Evolutionary conservation across 2,113 vertebrate genomes (phyloP).

Genomic region (Rattus norvegicus): GRCr8 NC_086038.1:33933001-33933500

Average conservation of each 20-base stretch:
- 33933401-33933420: conserved; percentile 32
- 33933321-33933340: neutral
- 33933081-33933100: neutral
- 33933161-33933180: conserved; percentile 1
- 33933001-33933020: too few relatives aligned
- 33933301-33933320: neutral
- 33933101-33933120: neutral
- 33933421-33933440: neutral
- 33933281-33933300: conserved; percentile 7
- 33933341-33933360: conserved; percentile 22
- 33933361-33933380: conserved; percentile 52
- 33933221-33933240: neutral
- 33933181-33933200: neutral
- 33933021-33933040: too few relatives aligned
- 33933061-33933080: conserved; percentile 19
- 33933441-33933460: conserved; percentile 32
- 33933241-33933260: neutral
- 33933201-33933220: conserved; percentile 24
- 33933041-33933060: neutral
- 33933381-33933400: conserved; percentile 32
- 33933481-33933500: conserved; percentile 23
- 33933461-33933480: conserved; percentile 32
- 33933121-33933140: conserved; percentile 5
- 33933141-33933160: conserved; percentile 27
- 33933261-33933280: conserved; percentile 1